Percentiles rank a stretch among this genome's conserved stretches.
These are phyloP conservation scores for Eutrigla gurnardus DNA, from an alignment of 2,797 vertebrate species.

Conservation along the genomic window DNA sequence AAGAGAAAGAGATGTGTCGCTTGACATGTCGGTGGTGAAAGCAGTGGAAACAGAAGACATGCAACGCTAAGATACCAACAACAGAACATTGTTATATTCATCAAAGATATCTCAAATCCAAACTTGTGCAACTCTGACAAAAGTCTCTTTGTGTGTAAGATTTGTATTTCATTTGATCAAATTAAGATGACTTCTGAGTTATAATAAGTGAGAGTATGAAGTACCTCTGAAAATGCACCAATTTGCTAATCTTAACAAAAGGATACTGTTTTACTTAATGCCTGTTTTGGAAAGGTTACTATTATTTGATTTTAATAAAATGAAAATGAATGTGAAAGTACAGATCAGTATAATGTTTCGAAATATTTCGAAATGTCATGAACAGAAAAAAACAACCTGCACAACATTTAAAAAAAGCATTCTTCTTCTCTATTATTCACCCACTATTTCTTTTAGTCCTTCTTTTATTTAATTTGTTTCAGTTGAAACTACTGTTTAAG, in stretches of 20 bases:
- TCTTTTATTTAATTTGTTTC: neutral
- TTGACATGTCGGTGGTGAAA: neutral
- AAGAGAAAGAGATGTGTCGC: neutral
- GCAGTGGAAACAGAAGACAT: neutral
- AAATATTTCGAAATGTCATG: constrained; percentile 15
- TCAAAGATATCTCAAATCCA: neutral
- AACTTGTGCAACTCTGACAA: neutral
- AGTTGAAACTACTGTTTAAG: constrained; percentile 37
- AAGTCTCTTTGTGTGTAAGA: neutral
- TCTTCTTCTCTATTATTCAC: constrained; percentile 39
- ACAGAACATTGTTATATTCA: neutral
- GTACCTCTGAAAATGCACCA: neutral
- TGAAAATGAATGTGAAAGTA: neutral
- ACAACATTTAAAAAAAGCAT: constrained; percentile 35
- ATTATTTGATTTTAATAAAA: neutral
- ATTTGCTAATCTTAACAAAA: neutral
- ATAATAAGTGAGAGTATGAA: no score
- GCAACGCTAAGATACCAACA: neutral
- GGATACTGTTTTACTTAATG: neutral
- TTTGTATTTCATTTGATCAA: constrained; percentile 16
- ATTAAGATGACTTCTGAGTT: constrained; percentile 7
- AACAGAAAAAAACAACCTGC: constrained; percentile 12
- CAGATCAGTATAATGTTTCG: neutral
- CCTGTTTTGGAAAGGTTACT: neutral
- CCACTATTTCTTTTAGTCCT: constrained; percentile 7